Conservation (phyloP, 1,140 invertebrate species). For the Diabrotica virgifera region DNA sequence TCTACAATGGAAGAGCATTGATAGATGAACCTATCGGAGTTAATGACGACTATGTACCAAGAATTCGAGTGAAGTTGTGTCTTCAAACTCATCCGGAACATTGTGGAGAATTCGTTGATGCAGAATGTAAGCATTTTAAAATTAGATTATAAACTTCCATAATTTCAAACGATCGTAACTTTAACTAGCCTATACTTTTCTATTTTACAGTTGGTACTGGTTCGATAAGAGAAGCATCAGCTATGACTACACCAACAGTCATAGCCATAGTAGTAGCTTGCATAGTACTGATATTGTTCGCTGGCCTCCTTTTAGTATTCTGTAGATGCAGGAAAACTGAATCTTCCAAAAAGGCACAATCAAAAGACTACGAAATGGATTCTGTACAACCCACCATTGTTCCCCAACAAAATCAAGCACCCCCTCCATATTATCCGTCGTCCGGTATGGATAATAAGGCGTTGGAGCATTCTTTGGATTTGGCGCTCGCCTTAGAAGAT, state of each 20-base stretch:
- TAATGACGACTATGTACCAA: constrained; percentile 61
- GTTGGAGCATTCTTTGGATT: constrained; percentile 80
- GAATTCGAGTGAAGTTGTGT: constrained; percentile 75
- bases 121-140: constrained; percentile 67
- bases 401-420: constrained; percentile 73
- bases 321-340: constrained; percentile 82
- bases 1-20: constrained; percentile 48
- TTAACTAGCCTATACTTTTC: neutral
- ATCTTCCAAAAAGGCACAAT: constrained; percentile 64
- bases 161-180: neutral
- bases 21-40: constrained; percentile 52
- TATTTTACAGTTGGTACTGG: constrained; percentile 67
- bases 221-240: constrained; percentile 73
- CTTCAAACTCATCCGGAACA: constrained; percentile 71
- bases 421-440: constrained; percentile 78
- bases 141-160: neutral
- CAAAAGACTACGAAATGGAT: constrained; percentile 89
- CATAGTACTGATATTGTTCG: constrained; percentile 74
- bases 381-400: constrained; percentile 76
- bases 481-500: constrained; percentile 75
- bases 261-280: constrained; percentile 79
- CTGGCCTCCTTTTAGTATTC: constrained; percentile 75
- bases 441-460: constrained; percentile 89
- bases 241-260: constrained; percentile 71
- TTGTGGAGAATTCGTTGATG: constrained; percentile 78